Evolutionary conservation across 2,113 vertebrate genomes (phyloP).

Genomic region (Fregetta grallaria): DNA sequence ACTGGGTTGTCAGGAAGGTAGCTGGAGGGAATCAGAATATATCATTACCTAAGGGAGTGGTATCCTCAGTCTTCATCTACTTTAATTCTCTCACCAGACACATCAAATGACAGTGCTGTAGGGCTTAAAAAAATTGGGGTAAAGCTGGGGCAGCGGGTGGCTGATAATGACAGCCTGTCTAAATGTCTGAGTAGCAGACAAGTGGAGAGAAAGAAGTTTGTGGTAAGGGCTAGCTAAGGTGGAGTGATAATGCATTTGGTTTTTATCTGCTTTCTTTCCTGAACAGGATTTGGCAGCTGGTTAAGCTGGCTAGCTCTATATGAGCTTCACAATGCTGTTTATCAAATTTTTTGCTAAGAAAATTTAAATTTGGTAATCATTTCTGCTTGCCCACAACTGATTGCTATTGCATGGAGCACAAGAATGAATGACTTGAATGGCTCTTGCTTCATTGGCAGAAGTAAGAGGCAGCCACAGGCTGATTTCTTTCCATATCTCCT

Average conservation of each 20-base stretch:
- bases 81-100: slow-evolving; percentile 75
- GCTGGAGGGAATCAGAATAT: slow-evolving; percentile 70
- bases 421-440: not conserved
- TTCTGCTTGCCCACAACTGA: not conserved
- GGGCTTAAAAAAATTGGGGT: slow-evolving; percentile 76
- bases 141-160: slow-evolving; percentile 55
- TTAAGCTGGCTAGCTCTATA: not conserved
- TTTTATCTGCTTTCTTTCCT: not conserved
- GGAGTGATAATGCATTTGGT: not conserved
- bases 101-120: slow-evolving; percentile 74
- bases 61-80: slow-evolving; percentile 64
- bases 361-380: not conserved
- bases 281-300: not conserved
- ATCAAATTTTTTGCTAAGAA: not conserved
- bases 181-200: slow-evolving; percentile 59
- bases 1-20: slow-evolving; percentile 61
- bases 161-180: slow-evolving; percentile 69
- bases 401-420: not conserved
- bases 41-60: slow-evolving; percentile 61
- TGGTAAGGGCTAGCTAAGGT: not conserved
- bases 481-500: not conserved
- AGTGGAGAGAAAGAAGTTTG: slow-evolving; percentile 23
- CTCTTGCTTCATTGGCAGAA: not conserved
- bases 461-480: not conserved
- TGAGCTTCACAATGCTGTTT: not conserved